Base-by-base conservation (phyloP, 2,113 vertebrate species). In the Gobius niger region DNA sequence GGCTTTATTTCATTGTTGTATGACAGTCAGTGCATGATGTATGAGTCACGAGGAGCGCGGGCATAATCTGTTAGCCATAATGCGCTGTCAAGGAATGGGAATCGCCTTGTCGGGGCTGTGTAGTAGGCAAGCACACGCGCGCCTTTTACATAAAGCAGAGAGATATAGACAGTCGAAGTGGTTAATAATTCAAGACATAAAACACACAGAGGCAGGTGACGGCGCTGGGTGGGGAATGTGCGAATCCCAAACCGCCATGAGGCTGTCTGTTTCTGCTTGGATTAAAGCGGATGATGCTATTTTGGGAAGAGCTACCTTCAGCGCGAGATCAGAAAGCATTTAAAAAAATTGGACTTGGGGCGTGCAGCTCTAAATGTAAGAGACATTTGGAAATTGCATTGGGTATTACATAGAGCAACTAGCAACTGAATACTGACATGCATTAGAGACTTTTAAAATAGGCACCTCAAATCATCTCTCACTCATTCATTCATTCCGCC, bases 261-360 rank as follows among this genome's bases (percentile, higher is more conserved):
- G 78, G 47, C 72, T 66, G 56, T 46, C 50, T n/a, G 44, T 69
- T 68, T 81, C 75, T 84, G 61, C 70, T 72, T 8, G 52, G 77
- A 85, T 85, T 77, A 83, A 65, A 18, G 16, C 47, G 80, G 68
- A 47, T 42, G 47, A 56, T 86, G 77, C 78, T 88, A 81, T 86
- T 88, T 84, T 78, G 34, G 85, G 74, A 34, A 34, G 5, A 81
- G 42, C 66, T 57, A 68, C 73, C 49, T 71, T 72, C 50, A 67
- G 67, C 44, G 46, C 73, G 60, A 67, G 59, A 62, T 51, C n/a
- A 47, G 56, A 62, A 18, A 9, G 64, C 41, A 67, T 49, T 78
- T 68, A 4, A 54, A 3, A 70, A 72, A 46, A 44, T 8, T 66
- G 61, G 67, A 44, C 62, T 59, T 2, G 6, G 47, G 47, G 13